Conservation (phyloP, 2,113 vertebrate genomes). For the Zosterops lateralis region DNA sequence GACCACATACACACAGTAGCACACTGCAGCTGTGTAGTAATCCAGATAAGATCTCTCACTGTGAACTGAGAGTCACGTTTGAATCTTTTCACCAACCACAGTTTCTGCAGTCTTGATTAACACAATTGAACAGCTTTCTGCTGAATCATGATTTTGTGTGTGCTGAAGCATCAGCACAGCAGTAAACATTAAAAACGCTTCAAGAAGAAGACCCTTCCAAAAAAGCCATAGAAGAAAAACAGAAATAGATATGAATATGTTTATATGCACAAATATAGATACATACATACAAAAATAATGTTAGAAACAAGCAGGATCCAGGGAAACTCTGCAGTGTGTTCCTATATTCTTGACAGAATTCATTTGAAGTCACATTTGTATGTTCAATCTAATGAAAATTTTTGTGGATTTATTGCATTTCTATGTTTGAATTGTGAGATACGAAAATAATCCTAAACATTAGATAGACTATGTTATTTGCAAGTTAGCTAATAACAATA, state of each 20-base stretch:
- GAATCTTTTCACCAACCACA: neutral
- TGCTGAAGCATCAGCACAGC: neutral
- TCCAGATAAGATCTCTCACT: neutral
- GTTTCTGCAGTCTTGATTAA: neutral
- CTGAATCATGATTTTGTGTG: neutral
- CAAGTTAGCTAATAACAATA: neutral
- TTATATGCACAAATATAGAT: neutral
- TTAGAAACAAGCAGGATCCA: neutral
- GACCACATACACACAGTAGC: neutral
- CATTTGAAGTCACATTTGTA: neutral
- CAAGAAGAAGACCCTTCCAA: neutral
- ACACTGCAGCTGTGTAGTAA: neutral
- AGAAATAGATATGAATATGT: neutral
- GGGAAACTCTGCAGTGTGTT: neutral
- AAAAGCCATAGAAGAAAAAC: neutral
- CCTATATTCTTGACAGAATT: neutral
- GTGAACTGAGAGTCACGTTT: neutral
- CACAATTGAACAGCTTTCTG: neutral
- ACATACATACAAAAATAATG: neutral
- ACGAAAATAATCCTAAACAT: neutral
- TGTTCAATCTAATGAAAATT: neutral
- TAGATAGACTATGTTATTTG: neutral
- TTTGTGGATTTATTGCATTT: neutral
- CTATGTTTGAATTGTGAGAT: neutral
- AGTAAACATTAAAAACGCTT: neutral